Percentiles rank a stretch among this genome's conserved stretches.
Conservation (phyloP, 1,140 invertebrate genomes). For the Leptinotarsa lineolata region DNA sequence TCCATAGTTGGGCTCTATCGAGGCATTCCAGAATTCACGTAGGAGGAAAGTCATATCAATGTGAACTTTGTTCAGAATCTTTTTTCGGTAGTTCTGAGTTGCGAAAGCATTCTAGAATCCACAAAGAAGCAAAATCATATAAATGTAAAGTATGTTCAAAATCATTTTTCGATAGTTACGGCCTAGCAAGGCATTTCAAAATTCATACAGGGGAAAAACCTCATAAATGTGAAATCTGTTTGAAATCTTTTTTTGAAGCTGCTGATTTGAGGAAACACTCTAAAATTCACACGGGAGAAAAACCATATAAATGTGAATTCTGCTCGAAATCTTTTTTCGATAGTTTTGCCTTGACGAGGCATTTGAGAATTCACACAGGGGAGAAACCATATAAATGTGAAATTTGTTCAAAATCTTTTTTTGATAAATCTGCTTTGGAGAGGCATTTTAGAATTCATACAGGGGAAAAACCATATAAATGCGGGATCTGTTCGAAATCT, state of each 20-base stretch:
- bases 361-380: background rate
- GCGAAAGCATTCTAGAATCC: background rate
- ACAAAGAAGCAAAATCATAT: background rate
- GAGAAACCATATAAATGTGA: background rate
- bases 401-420: background rate
- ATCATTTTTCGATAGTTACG: background rate
- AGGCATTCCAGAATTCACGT: no score
- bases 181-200: background rate
- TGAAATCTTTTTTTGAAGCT: conserved; percentile 34
- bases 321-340: background rate
- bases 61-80: no score
- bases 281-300: conserved; percentile 1
- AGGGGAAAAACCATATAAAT: conserved; percentile 57
- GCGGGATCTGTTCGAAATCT: background rate
- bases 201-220: background rate
- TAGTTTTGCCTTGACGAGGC: conserved; percentile 5
- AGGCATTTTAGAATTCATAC: background rate
- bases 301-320: conserved; percentile 9
- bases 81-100: background rate
- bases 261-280: background rate
- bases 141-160: background rate
- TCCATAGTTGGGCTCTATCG: no score
- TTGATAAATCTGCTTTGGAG: background rate
- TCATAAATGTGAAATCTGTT: conserved; percentile 67
- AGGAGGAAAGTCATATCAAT: no score